These are phyloP conservation scores for Pseudomyrmex sp. DNA, from an alignment of 1,140 invertebrate genomes.

Conservation along the genomic window DNA sequence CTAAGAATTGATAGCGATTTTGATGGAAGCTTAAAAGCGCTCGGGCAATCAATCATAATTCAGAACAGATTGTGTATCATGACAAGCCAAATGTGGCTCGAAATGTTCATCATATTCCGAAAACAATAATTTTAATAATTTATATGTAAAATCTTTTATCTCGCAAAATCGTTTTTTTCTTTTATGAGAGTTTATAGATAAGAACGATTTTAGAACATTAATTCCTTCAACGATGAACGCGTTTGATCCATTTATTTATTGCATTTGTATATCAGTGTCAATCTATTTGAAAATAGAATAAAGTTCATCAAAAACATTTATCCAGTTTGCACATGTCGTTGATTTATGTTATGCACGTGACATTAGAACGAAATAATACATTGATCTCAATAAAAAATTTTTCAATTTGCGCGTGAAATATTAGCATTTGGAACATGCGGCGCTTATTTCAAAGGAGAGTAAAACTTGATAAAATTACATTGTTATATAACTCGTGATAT, in stretches of 20 bases:
- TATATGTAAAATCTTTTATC: neutral
- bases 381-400: conserved; percentile 18
- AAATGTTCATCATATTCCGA: conserved; percentile 14
- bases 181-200: neutral
- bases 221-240: neutral
- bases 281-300: too few relatives aligned
- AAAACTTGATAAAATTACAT: conserved; percentile 24
- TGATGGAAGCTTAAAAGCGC: conserved; percentile 15
- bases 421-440: conserved; percentile 17
- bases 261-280: too few relatives aligned
- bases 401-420: conserved; percentile 38
- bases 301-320: too few relatives aligned
- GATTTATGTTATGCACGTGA: conserved; percentile 14
- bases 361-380: neutral
- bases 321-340: neutral
- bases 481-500: conserved; percentile 23
- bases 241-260: too few relatives aligned
- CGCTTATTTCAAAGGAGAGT: conserved; percentile 10
- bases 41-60: conserved; percentile 39
- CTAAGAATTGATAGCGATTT: conserved; percentile 47
- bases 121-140: neutral
- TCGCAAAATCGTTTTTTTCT: neutral
- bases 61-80: conserved; percentile 1
- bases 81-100: neutral
- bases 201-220: conserved; percentile 2